Percentiles rank a stretch among this genome's conserved stretches.
Evolutionary conservation across 2,113 vertebrate species (phyloP).

Genomic region (Aix galericulata): DNA sequence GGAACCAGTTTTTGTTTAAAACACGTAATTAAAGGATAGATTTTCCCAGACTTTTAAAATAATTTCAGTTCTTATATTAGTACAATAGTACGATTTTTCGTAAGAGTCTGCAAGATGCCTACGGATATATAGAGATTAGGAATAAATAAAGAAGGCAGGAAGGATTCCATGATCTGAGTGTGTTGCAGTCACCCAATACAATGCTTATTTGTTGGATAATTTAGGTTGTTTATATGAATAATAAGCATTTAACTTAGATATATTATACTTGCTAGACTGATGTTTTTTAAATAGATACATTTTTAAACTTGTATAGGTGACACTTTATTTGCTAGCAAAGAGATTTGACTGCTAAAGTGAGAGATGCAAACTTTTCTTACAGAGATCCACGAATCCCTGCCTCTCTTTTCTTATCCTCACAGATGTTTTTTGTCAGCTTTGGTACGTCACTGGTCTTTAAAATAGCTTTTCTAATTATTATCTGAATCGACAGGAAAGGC

Average conservation of each 20-base stretch:
- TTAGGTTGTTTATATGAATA: background rate
- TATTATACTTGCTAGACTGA: background rate
- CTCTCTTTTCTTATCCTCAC: background rate
- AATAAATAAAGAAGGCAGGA: constrained; percentile 10
- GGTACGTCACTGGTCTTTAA: background rate
- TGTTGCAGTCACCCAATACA: background rate
- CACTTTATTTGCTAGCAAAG: background rate
- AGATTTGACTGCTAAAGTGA: background rate
- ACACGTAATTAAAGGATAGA: background rate
- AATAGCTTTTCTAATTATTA: constrained; percentile 18
- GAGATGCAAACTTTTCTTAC: background rate
- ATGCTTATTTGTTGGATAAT: background rate
- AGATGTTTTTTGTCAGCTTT: background rate
- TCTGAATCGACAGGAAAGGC: background rate
- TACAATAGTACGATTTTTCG: background rate
- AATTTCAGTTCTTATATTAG: background rate
- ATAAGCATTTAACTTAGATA: background rate
- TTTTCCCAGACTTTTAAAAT: background rate
- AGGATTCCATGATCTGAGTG: background rate
- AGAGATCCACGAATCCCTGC: background rate
- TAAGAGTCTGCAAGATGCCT: background rate
- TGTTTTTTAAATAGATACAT: background rate
- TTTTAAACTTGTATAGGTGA: background rate
- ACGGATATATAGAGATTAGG: background rate
- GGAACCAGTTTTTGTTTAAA: background rate